Evolutionary conservation across 2,888 invertebrate genomes (phyloP).

Genomic region (Chalcosyrphus nemorum): DNA sequence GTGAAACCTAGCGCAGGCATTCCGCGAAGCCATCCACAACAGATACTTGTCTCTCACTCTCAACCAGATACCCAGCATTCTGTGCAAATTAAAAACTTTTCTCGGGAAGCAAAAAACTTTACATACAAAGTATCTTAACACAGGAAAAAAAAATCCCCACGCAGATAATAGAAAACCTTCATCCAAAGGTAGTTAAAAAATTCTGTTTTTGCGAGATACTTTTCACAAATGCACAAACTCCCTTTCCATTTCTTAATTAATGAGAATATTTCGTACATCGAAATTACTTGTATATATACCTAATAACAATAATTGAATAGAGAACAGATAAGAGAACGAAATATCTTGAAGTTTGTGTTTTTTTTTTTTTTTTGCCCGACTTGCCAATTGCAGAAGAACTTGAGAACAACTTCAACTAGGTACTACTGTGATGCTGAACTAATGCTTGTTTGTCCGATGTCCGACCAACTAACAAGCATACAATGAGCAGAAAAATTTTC

Average conservation of each 20-base stretch:
- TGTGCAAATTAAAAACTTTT: conserved; percentile 64
- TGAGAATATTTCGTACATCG: conserved; percentile 57
- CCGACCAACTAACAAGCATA: conserved; percentile 44
- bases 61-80: conserved; percentile 7
- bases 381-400: conserved; percentile 63
- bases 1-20: not conserved
- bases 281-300: conserved; percentile 50
- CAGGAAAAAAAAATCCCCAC: not conserved
- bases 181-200: conserved; percentile 5
- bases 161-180: conserved; percentile 43
- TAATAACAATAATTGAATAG: conserved; percentile 44
- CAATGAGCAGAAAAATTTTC: conserved; percentile 61
- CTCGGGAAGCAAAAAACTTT: conserved; percentile 17
- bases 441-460: conserved; percentile 50
- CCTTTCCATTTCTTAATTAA: conserved; percentile 53
- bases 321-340: not conserved
- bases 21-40: conserved; percentile 23
- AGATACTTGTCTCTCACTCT: conserved; percentile 18
- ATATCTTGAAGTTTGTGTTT: conserved; percentile 22
- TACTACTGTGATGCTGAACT: conserved; percentile 13
- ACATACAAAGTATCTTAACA: conserved; percentile 26
- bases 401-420: conserved; percentile 47
- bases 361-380: conserved; percentile 2
- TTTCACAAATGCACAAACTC: not conserved
- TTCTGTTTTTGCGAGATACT: not conserved